These are phyloP conservation scores for Coreius guichenoti DNA, from an alignment of 2,797 vertebrate genomes.

Conservation along the genomic window DNA sequence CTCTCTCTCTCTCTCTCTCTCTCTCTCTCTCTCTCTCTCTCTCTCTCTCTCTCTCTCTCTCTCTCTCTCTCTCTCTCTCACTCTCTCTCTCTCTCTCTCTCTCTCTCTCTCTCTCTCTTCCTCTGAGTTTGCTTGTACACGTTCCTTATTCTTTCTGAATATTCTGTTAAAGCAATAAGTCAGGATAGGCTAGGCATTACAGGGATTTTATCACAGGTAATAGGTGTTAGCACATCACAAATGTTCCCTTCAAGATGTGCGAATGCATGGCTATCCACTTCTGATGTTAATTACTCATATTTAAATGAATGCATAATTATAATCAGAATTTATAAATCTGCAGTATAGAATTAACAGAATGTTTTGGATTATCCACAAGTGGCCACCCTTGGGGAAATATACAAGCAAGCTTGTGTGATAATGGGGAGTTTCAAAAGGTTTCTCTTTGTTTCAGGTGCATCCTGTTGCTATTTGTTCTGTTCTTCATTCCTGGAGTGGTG, in stretches of 20 bases:
- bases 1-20: not conserved
- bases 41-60: not conserved
- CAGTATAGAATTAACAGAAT: not conserved
- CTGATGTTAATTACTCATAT: not conserved
- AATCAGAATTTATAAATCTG: not conserved
- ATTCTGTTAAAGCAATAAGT: not conserved
- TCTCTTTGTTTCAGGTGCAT: conserved; percentile 82
- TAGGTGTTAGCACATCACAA: not conserved
- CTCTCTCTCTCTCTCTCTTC: not conserved
- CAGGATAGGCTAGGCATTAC: not conserved
- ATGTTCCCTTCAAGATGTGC: not conserved
- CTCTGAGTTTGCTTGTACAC: not conserved
- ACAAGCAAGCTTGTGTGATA: not conserved
- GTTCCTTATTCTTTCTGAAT: not conserved
- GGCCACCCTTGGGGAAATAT: not conserved
- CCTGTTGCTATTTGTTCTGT: conserved; percentile 87
- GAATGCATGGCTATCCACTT: not conserved
- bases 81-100: not conserved
- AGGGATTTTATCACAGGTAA: not conserved
- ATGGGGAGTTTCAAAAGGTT: not conserved
- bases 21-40: not conserved
- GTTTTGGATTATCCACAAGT: not conserved
- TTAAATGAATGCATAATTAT: conserved; percentile 10
- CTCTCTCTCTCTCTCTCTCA: too few species aligned
- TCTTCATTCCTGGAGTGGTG: conserved; percentile 92